Evolutionary conservation across 2,888 invertebrate species (phyloP).

Genomic region (Choreutis nemorana): DNA sequence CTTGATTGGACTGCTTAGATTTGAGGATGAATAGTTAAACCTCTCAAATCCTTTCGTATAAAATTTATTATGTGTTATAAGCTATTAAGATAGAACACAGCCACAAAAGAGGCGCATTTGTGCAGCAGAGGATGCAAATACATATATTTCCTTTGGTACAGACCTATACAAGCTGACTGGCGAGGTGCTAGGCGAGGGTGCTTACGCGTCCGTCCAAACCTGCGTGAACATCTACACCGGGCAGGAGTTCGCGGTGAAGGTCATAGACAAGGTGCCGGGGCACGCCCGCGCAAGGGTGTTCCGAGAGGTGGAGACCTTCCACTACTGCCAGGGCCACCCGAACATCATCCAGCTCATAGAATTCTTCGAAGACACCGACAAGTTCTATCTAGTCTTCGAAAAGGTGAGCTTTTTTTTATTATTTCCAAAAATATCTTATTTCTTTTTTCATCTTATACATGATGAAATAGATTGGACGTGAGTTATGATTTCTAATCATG

Average conservation of each 20-base stretch:
- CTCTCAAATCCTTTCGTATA: too few relatives aligned
- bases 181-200: conserved; percentile 95
- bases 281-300: conserved; percentile 95
- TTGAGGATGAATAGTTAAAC: too few relatives aligned
- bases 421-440: conserved; percentile 3
- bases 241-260: conserved; percentile 96
- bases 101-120: too few relatives aligned
- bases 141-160: conserved; percentile 40
- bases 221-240: conserved; percentile 91
- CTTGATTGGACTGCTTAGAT: too few relatives aligned
- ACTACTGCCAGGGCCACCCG: conserved; percentile 96
- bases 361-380: conserved; percentile 96
- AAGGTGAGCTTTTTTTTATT: conserved; percentile 66
- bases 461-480: conserved; percentile 2
- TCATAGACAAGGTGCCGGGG: conserved; percentile 94
- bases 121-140: too few relatives aligned
- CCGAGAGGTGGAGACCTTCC: conserved; percentile 98
- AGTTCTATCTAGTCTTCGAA: conserved; percentile 98
- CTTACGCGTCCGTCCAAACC: conserved; percentile 95
- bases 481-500: not conserved
- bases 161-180: conserved; percentile 96
- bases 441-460: conserved; percentile 2
- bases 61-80: too few relatives aligned
- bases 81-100: too few relatives aligned
- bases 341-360: conserved; percentile 98